Evolutionary conservation across 1,140 invertebrate species (phyloP), one percentile per base, ranked within the genome.

Genomic region (Drosophila paulistorum): DNA sequence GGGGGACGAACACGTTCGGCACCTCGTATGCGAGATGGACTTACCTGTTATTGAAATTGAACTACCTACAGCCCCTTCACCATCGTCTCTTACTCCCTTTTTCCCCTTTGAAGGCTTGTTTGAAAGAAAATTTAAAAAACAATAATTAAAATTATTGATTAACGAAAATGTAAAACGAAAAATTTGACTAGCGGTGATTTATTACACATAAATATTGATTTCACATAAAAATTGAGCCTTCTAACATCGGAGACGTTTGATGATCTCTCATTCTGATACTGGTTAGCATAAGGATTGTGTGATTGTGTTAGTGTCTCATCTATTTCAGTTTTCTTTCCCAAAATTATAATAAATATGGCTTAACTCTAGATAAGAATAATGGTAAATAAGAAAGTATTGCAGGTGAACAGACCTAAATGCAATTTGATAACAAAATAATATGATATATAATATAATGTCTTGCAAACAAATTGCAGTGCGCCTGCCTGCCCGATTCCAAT

Each of bases 261-360:
- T 20, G 17, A 51, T 51, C 13, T 51, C 17, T 20, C 45, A 51
- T 51, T 76, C 69, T 76, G 74, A 74, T 64, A 70, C 74, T 76
- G 66, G 60, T 51, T 51, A 51, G 45, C 45, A 51, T 51, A 51
- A 51, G 75, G 72, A 63, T 67, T 26, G n/a, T 74, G 79, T 51
- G 9, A 4, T 51, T 51, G 17, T 51, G 83, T 86, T 83, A 86
- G 83, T 83, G 75, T 76, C 73, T 70, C 76, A 55, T 75, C 75
- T 79, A 87, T 58, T 30, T 6, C 30, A 30, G 61, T 26, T 11
- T 11, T 11, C 63, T 60, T 65, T 70, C 48, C 68, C 65, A 69
- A 81, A 58, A 58, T 35, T 58, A 59, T 59, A 86, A 86, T 86
- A 86, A 86, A 86, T 86, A 86, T 87, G 83, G 62, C 80, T 89